Conservation (phyloP, 2,797 vertebrate genomes). For the Gymnocypris eckloni region DNA sequence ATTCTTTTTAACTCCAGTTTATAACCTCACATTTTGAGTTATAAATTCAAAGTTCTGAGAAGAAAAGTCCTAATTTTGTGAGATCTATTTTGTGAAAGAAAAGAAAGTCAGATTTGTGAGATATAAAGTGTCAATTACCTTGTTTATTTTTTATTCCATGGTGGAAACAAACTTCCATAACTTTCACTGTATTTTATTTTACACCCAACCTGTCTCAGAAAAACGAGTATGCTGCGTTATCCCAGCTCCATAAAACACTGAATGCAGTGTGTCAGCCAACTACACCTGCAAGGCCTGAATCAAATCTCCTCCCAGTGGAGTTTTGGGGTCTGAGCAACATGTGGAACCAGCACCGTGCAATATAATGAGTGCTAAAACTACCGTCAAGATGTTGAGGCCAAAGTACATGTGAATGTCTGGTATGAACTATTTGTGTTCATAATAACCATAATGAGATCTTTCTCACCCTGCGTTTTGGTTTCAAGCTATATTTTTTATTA, state of each 20-base stretch:
- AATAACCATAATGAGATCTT: conserved; percentile 24
- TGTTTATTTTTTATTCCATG: not conserved
- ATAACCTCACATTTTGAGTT: not conserved
- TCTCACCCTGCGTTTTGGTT: conserved; percentile 25
- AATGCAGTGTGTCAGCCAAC: not conserved
- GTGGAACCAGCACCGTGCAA: conserved; percentile 24
- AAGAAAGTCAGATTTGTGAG: not conserved
- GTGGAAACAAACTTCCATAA: not conserved
- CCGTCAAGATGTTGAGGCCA: conserved; percentile 27
- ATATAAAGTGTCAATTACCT: not conserved
- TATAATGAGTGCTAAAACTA: conserved; percentile 25
- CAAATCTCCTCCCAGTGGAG: conserved; percentile 23
- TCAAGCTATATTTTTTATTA: conserved; percentile 26
- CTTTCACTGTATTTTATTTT: not conserved
- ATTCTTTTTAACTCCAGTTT: not conserved
- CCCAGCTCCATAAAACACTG: conserved; percentile 46
- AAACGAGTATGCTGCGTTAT: not conserved
- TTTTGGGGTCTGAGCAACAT: conserved; percentile 24
- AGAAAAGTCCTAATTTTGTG: not conserved
- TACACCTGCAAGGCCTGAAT: conserved; percentile 47
- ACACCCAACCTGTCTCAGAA: conserved; percentile 1
- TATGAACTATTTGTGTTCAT: conserved; percentile 16
- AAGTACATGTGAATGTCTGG: conserved; percentile 26
- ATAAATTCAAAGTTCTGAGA: not conserved
- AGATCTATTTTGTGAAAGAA: not conserved